phyloP scores from a whole-genome alignment of 53 echinoderm and acorn worm species.

The Mesocentrotus franciscanus region DNA sequence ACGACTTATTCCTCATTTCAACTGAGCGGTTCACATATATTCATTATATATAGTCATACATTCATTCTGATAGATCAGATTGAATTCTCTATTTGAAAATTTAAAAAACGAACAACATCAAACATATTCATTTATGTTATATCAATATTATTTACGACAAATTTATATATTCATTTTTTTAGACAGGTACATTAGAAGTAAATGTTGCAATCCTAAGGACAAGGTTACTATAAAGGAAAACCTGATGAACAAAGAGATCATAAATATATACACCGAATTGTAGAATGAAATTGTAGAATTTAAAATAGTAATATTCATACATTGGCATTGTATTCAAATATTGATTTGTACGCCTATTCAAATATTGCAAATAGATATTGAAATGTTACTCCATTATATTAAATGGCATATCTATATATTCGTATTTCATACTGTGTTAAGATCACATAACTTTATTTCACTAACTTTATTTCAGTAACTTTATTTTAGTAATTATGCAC shows the following conservation, averaged over 20 bases:
- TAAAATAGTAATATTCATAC: background rate
- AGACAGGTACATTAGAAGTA: slow-evolving; percentile 20
- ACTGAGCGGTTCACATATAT: slow-evolving; percentile 45
- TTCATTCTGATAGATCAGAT: background rate
- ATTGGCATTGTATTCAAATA: slow-evolving; percentile 34
- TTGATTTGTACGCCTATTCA: slow-evolving; percentile 22
- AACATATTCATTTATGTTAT: slow-evolving; percentile 41
- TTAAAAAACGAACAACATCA: slow-evolving; percentile 29
- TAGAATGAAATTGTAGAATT: no score
- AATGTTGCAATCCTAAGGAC: slow-evolving; percentile 23
- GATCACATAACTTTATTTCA: background rate
- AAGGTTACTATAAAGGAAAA: background rate
- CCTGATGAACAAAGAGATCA: background rate
- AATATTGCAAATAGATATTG: slow-evolving; percentile 38
- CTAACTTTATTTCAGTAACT: slow-evolving; percentile 5
- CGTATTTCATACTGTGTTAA: background rate
- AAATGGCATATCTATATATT: background rate
- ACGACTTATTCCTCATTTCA: slow-evolving; percentile 48
- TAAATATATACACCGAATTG: no score
- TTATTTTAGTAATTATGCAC: slow-evolving; percentile 21
- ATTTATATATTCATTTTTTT: slow-evolving; percentile 10
- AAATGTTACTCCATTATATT: slow-evolving; percentile 16
- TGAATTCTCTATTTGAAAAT: slow-evolving; percentile 19
- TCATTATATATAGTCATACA: no score
- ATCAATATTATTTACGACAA: slow-evolving; percentile 39